A percentile compares a stretch with the other conserved stretches of the same genome.
Evolutionary conservation across 1,140 invertebrate species (phyloP).

Genomic region (Cotesia glomerata): DNA sequence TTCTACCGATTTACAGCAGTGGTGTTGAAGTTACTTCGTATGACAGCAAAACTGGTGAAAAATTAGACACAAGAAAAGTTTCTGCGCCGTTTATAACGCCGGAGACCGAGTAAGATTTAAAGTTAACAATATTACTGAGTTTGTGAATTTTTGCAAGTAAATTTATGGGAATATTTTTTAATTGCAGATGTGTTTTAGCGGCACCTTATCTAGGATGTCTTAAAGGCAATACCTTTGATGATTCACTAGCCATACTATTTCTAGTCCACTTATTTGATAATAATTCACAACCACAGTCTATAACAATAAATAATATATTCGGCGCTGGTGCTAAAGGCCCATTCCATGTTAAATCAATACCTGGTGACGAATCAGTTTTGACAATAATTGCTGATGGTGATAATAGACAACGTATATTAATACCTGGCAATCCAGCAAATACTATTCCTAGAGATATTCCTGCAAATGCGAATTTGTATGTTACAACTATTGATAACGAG

Average conservation of each 20-base stretch:
- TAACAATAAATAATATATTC: constrained; percentile 56
- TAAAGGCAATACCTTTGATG: constrained; percentile 49
- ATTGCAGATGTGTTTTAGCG: constrained; percentile 69
- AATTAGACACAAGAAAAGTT: constrained; percentile 67
- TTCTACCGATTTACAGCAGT: constrained; percentile 69
- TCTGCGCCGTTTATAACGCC: constrained; percentile 70
- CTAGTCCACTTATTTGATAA: constrained; percentile 53
- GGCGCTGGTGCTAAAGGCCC: constrained; percentile 54
- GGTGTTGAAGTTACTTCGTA: constrained; percentile 76
- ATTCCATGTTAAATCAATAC: constrained; percentile 47
- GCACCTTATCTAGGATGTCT: constrained; percentile 72
- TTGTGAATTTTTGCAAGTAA: constrained; percentile 2
- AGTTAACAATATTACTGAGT: constrained; percentile 12
- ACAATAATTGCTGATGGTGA: constrained; percentile 45
- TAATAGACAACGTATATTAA: constrained; percentile 44
- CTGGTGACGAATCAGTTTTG: constrained; percentile 44
- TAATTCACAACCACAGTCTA: constrained; percentile 44
- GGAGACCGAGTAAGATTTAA: constrained; percentile 62
- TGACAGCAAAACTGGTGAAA: constrained; percentile 71
- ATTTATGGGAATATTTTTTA: constrained; percentile 17
- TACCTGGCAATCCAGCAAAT: constrained; percentile 35
- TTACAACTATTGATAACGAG: constrained; percentile 47
- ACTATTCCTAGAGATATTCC: constrained; percentile 44
- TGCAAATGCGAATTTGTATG: constrained; percentile 45
- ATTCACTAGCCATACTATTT: constrained; percentile 52